Base-by-base conservation (phyloP, 2,888 invertebrate species). In the Pherbina coryleti region DNA sequence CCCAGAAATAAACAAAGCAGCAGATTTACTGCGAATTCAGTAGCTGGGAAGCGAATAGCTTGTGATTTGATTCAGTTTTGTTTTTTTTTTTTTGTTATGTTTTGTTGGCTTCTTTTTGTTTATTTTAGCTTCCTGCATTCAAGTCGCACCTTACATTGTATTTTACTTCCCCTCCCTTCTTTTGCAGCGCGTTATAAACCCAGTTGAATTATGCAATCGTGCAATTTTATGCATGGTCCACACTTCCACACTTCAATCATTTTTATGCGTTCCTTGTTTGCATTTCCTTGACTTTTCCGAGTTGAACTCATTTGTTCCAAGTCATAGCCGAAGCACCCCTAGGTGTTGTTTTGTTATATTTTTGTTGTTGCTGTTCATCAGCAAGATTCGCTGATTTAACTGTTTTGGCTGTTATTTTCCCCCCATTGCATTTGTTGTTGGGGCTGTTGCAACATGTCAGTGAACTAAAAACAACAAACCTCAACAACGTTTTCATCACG, bases 261-360 rank as follows among this genome's bases (percentile, higher is more conserved):
- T 81, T 79, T 81, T 81, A 80, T 81, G 80, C 79, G 78, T 77
- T 80, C 77, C 70, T 79, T 62, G 67, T 51, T 72, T 22, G 31
- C 19, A 19, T 66, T 37, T 19, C 19, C 64, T 25, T 66, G 67
- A 67, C 22, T 31, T 66, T n/a, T 19, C 3, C 66, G n/a, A n/a
- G 14, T 7, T 28, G 62, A 62, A 28, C 25, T 62, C 17, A 17
- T 28, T 37, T n/a, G 31, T 11, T 37, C 31, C 17, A 17, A 28
- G 28, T 62, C 28, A 22, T 55, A 55, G 62, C 28, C 5, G 62
- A 3, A 25, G 62, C 28, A 11, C n/a, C 19, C 34, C n/a, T 34
- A n/a, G 64, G 3, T 66, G 64, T 66, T 66, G 64, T 34, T 66
- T 11, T 62, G 44, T 31, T 62, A 2, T 28, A 4, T 25, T 60